Conservation (phyloP, 2,888 invertebrate genomes). For the Drosophila recens region DNA sequence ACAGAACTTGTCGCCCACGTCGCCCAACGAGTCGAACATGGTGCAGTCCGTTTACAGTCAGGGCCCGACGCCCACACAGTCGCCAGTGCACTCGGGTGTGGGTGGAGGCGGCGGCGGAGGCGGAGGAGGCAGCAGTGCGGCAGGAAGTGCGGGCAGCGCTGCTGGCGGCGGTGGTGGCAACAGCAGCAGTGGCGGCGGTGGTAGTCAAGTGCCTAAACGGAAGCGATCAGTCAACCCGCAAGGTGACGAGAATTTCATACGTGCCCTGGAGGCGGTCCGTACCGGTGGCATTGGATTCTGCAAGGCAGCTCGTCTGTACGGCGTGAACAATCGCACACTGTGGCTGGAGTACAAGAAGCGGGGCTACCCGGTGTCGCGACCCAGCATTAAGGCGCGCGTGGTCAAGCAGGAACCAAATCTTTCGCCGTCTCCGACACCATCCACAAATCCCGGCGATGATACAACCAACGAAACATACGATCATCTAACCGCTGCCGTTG, state of each 20-base stretch:
- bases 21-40: slow-evolving; percentile 87
- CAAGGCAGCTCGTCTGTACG: slow-evolving; percentile 93
- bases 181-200: slow-evolving; percentile 52
- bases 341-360: slow-evolving; percentile 95
- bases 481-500: slow-evolving; percentile 82
- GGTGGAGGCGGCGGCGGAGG: slow-evolving; percentile 83
- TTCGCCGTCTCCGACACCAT: slow-evolving; percentile 87
- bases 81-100: slow-evolving; percentile 83
- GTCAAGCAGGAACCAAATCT: slow-evolving; percentile 88
- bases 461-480: slow-evolving; percentile 85
- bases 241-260: slow-evolving; percentile 92
- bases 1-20: slow-evolving; percentile 87
- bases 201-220: slow-evolving; percentile 86
- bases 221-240: slow-evolving; percentile 92
- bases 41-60: slow-evolving; percentile 86
- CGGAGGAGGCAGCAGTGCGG: slow-evolving; percentile 76
- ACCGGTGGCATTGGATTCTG: slow-evolving; percentile 94
- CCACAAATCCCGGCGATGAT: slow-evolving; percentile 84
- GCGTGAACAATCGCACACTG: slow-evolving; percentile 93
- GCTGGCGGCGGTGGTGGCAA: slow-evolving; percentile 55
- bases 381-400: slow-evolving; percentile 91
- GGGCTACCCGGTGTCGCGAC: slow-evolving; percentile 92
- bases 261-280: slow-evolving; percentile 92
- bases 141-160: slow-evolving; percentile 75
- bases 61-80: slow-evolving; percentile 85